Evolutionary conservation across 2,888 invertebrate genomes (phyloP).

Genomic region (Epicampocera succincta): DNA sequence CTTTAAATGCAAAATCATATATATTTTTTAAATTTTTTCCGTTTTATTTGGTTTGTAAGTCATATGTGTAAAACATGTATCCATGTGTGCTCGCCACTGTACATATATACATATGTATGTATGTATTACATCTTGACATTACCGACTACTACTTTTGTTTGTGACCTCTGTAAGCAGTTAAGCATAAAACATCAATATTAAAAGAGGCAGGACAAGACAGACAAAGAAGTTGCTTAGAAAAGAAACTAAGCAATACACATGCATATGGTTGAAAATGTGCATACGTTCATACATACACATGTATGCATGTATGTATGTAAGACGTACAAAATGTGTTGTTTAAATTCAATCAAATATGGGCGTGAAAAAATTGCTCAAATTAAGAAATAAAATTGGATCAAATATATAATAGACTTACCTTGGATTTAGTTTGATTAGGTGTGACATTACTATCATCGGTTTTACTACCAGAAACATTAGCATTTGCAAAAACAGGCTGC

Average conservation of each 20-base stretch:
- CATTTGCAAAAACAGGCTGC: constrained; percentile 33
- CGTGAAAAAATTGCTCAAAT: constrained; percentile 15
- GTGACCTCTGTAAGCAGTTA: constrained; percentile 55
- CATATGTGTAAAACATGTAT: too few species aligned
- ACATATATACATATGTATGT: too few species aligned
- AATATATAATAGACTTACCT: constrained; percentile 60
- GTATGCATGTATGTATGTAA: not conserved
- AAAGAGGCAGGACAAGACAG: constrained; percentile 44
- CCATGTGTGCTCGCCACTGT: too few species aligned
- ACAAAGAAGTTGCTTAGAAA: constrained; percentile 28
- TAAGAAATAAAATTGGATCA: constrained; percentile 31
- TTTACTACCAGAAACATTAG: constrained; percentile 51
- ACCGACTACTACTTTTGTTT: constrained; percentile 50
- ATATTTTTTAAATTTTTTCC: too few species aligned
- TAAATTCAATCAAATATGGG: constrained; percentile 25
- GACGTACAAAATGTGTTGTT: constrained; percentile 5
- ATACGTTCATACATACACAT: not conserved
- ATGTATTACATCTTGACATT: constrained; percentile 39
- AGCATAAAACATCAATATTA: constrained; percentile 53
- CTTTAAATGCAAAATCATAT: too few species aligned
- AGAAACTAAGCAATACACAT: not conserved
- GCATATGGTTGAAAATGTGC: not conserved
- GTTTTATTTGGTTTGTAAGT: too few species aligned
- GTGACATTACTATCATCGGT: constrained; percentile 51
- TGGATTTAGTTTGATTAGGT: constrained; percentile 66